A percentile compares a stretch with the other conserved stretches of the same genome.
Conservation (phyloP, 2,797 vertebrate genomes). For the Luscinia megarhynchos region DNA sequence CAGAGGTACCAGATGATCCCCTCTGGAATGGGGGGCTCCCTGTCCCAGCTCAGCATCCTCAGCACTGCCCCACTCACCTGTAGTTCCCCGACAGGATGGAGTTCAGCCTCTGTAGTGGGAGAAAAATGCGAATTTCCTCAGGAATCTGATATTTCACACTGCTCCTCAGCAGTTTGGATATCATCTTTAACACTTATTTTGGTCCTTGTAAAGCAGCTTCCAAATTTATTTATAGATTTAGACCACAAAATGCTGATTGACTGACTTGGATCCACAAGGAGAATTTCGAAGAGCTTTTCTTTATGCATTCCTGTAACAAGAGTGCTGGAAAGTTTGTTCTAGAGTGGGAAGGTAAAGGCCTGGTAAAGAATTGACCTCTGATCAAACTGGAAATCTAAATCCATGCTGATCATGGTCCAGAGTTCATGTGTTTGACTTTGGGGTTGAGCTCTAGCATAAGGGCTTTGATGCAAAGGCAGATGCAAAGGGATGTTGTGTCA, state of each 20-base stretch:
- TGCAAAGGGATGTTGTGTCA: neutral
- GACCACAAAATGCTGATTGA: neutral
- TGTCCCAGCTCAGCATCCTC: no score
- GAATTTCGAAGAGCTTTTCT: neutral
- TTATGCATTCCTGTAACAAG: neutral
- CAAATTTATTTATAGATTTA: neutral
- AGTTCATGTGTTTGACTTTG: neutral
- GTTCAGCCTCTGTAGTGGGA: neutral
- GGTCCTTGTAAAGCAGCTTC: neutral
- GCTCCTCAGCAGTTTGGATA: neutral
- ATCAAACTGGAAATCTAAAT: neutral
- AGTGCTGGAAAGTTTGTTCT: accelerated
- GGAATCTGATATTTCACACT: neutral
- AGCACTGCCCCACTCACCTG: neutral
- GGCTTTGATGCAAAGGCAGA: neutral
- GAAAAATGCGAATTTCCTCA: neutral
- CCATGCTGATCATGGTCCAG: neutral
- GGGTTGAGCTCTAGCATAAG: neutral
- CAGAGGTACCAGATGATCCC: neutral
- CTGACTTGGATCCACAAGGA: neutral
- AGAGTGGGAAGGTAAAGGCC: neutral
- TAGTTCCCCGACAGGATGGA: neutral
- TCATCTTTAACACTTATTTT: neutral
- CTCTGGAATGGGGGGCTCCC: neutral
- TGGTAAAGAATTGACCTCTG: neutral